Evolutionary conservation across 2,113 vertebrate genomes (phyloP).

Genomic region (Rhynchopsitta pachyrhyncha): DNA sequence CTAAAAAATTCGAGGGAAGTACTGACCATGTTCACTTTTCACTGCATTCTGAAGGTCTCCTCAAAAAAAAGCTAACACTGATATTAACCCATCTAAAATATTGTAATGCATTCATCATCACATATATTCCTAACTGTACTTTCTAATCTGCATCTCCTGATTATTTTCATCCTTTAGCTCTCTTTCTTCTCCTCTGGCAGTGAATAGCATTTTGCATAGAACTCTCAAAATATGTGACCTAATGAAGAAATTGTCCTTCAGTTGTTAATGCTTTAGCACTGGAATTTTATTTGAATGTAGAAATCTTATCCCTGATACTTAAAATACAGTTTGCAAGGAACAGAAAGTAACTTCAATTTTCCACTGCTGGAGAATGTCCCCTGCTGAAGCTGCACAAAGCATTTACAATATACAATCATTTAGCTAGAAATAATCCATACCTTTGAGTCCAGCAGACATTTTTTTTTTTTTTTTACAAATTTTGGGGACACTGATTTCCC

Average conservation of each 20-base stretch:
- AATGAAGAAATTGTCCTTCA: not conserved
- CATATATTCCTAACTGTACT: not conserved
- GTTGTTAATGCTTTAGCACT: not conserved
- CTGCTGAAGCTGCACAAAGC: not conserved
- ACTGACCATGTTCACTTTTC: not conserved
- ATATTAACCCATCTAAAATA: not conserved
- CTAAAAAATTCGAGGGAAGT: not conserved
- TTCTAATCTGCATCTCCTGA: not conserved
- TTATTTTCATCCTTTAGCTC: slow-evolving; percentile 10
- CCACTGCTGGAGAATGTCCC: not conserved
- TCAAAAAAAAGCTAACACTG: not conserved
- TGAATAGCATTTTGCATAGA: not conserved
- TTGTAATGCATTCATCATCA: not conserved
- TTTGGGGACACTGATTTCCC: not conserved
- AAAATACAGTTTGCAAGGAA: not conserved
- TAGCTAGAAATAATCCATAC: not conserved
- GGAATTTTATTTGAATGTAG: not conserved
- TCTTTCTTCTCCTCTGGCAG: not conserved
- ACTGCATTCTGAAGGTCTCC: not conserved
- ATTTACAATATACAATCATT: not conserved
- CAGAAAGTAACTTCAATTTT: not conserved
- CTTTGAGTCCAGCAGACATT: not conserved
- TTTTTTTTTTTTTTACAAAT: not conserved
- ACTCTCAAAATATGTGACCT: not conserved
- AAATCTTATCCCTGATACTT: not conserved